Percentiles rank a stretch among this genome's conserved stretches.
Evolutionary conservation across 2,888 invertebrate species (phyloP).

Genomic region (Microplitis deprimator): DNA sequence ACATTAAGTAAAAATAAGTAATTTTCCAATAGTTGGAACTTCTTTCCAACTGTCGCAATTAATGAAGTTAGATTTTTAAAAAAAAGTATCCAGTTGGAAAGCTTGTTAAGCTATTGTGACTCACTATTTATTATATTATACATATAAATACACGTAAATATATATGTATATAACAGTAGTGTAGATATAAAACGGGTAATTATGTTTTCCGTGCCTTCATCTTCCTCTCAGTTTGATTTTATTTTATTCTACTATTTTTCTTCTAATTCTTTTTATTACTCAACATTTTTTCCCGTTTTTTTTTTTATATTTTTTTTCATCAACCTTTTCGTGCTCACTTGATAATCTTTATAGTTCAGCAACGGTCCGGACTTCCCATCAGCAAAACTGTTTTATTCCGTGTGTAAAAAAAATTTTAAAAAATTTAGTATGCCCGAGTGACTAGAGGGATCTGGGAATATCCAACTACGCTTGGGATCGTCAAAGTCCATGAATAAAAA

Average conservation of each 20-base stretch:
- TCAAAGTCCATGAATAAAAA: not conserved
- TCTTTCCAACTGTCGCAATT: not conserved
- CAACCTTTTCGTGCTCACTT: slow-evolving; percentile 10
- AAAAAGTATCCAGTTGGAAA: not conserved
- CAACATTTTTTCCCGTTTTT: slow-evolving; percentile 1
- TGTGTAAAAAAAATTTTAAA: not conserved
- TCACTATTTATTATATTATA: slow-evolving; percentile 4
- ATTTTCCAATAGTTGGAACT: not conserved
- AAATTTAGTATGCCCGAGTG: not conserved
- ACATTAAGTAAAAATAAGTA: not conserved
- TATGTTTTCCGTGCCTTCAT: slow-evolving; percentile 18
- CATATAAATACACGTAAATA: not conserved
- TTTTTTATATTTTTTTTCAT: not conserved
- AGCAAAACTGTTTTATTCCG: slow-evolving; percentile 6
- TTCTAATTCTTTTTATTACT: slow-evolving; percentile 3
- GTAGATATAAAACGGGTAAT: slow-evolving; percentile 24
- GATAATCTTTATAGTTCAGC: slow-evolving; percentile 20
- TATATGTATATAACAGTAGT: slow-evolving; percentile 18
- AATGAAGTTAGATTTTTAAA: not conserved
- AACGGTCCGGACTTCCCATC: not conserved
- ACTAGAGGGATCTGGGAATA: not conserved
- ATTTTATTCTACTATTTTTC: not conserved
- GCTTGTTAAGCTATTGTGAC: not conserved
- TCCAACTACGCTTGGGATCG: not conserved
- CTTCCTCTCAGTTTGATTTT: not conserved